Conservation (phyloP, 2,797 vertebrate species). For the Prionace glauca region DNA sequence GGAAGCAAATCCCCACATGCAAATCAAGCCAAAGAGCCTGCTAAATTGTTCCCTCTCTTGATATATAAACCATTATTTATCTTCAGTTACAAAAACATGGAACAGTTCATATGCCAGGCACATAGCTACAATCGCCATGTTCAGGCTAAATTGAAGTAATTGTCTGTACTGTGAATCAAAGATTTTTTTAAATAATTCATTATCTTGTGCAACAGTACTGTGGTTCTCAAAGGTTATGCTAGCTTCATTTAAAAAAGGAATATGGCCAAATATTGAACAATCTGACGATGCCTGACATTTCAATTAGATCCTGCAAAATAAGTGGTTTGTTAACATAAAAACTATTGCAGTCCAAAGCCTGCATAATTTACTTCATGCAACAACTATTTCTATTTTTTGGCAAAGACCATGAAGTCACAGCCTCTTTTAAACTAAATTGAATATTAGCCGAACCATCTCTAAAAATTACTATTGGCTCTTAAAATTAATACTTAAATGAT, state of each 20-base stretch:
- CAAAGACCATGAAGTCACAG: not conserved
- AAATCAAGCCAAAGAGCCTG: not conserved
- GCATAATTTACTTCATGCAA: not conserved
- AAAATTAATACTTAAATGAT: not conserved
- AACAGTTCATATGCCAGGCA: slow-evolving; percentile 5
- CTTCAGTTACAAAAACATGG: not conserved
- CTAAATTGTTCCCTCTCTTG: not conserved
- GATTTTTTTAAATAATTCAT: slow-evolving; percentile 24
- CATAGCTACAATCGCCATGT: not conserved
- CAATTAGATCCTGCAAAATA: slow-evolving; percentile 26
- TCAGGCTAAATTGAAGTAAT: not conserved
- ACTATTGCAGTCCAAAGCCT: not conserved
- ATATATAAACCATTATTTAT: no score
- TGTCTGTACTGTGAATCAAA: not conserved
- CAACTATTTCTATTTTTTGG: not conserved
- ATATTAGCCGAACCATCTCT: not conserved
- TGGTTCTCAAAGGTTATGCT: slow-evolving; percentile 24
- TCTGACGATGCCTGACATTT: slow-evolving; percentile 20
- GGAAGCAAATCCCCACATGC: not conserved
- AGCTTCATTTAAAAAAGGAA: slow-evolving; percentile 34
- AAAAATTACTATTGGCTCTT: not conserved
- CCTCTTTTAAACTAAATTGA: not conserved
- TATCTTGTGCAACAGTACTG: slow-evolving; percentile 28
- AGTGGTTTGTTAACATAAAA: no score
- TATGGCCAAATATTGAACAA: slow-evolving; percentile 7